Evolutionary conservation across 2,797 vertebrate species (phyloP).

Genomic region (Hephaestus fuliginosus): DNA sequence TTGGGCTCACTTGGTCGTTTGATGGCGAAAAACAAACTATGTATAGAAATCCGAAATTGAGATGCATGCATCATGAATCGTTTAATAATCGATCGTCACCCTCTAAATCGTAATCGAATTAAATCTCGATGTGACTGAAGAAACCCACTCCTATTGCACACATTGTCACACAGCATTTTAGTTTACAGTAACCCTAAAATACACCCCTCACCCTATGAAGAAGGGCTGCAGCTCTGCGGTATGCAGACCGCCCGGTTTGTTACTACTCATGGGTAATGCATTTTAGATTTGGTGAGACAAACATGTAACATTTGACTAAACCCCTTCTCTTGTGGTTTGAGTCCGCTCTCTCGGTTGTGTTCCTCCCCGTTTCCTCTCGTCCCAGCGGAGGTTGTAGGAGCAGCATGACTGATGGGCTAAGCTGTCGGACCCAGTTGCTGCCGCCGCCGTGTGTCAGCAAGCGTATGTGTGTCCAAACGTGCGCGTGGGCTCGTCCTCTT

Average conservation of each 20-base stretch:
- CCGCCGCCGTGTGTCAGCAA: conserved; percentile 24
- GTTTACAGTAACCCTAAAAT: conserved; percentile 34
- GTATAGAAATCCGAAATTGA: no score
- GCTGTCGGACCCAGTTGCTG: conserved; percentile 35
- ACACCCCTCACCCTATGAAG: conserved; percentile 5
- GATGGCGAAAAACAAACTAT: no score
- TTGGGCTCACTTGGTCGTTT: no score
- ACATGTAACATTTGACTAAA: conserved; percentile 35
- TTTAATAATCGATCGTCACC: no score
- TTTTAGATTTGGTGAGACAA: conserved; percentile 49
- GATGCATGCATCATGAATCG: no score
- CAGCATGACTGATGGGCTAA: conserved; percentile 32
- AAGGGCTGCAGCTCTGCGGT: neutral
- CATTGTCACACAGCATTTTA: neutral
- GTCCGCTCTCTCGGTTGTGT: conserved; percentile 22
- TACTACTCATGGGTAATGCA: conserved; percentile 38
- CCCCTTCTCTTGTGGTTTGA: conserved; percentile 31
- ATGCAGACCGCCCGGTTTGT: conserved; percentile 14
- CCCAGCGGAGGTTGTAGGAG: conserved; percentile 49
- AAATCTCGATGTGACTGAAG: no score
- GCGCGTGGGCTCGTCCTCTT: conserved; percentile 59
- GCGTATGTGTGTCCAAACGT: conserved; percentile 29
- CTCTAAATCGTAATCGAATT: no score
- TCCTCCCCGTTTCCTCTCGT: conserved; percentile 12
- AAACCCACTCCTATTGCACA: no score